Base-by-base conservation (phyloP, 2,888 invertebrate species). In the Xestia sexstrigata region DNA sequence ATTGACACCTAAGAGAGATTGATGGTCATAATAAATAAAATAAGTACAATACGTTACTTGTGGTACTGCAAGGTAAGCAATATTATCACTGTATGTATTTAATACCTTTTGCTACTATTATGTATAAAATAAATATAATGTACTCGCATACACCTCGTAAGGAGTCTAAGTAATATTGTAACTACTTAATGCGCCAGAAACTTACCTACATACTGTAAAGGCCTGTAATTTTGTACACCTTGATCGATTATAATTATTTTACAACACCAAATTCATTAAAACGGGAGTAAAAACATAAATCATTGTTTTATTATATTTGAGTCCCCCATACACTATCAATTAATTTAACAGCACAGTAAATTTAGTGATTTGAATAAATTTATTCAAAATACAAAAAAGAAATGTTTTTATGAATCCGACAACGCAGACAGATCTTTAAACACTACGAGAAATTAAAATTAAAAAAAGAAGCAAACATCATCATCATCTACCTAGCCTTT, bases 171-270 rank as follows among this genome's bases (percentile, higher is more conserved):
- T 88, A 87, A 87, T 90, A 90, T 92, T 92, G 88, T 91, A 88
- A 90, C 87, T 89, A 91, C 90, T 90, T 90, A 92, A 93, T 89
- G 91, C 91, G 94, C 92, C 95, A 93, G 92, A 93, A 93, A 92
- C 90, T 92, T 93, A 93, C 91, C 92, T 94, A 93, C 89, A 91
- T 93, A 93, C 91, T 95, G 92, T 95, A 95, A 95, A 94, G 92
- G 93, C 94, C 95, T 95, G 96, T 95, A 95, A 95, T 96, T 96
- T 96, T 96, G 94, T 96, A 96, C 96, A 96, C 95, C 91, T 93
- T 92, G 93, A 94, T 94, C 94, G 92, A 94, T 94, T 93, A 93
- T 94, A 93, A 94, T 94, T 95, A 93, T 94, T 95, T 95, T 95
- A 93, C 91, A 93, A 94, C 94, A 95, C 94, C 94, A 95, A 95